A percentile compares a stretch with the other conserved stretches of the same genome.
Conservation (phyloP, 2,113 vertebrate genomes). For the Sinocyclocheilus rhinocerous region DNA sequence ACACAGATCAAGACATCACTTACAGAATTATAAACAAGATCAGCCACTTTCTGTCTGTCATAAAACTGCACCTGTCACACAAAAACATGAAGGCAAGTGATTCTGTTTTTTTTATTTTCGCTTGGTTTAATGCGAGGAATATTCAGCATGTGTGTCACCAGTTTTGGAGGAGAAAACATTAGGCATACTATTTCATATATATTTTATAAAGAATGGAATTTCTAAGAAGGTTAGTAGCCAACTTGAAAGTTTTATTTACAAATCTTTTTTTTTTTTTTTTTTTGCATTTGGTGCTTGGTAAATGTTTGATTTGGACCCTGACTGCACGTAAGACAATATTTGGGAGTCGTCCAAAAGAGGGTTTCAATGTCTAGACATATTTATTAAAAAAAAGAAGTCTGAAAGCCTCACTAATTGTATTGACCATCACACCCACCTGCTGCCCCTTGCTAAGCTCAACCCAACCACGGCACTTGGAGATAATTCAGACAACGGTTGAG, state of each 20-base stretch:
- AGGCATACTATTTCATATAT: too few species aligned
- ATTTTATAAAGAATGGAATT: too few species aligned
- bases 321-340: not conserved
- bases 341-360: not conserved
- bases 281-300: not conserved
- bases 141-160: not conserved
- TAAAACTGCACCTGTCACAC: not conserved
- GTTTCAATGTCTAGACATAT: not conserved
- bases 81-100: not conserved
- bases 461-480: slow-evolving; percentile 28
- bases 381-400: not conserved
- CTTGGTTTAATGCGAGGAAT: not conserved
- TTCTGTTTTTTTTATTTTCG: not conserved
- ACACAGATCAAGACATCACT: not conserved
- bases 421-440: slow-evolving; percentile 41
- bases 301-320: not conserved
- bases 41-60: not conserved
- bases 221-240: too few species aligned
- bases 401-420: slow-evolving; percentile 19
- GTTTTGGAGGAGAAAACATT: not conserved
- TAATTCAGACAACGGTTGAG: slow-evolving; percentile 52
- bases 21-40: not conserved
- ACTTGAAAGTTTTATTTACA: not conserved
- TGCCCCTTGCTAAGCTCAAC: slow-evolving; percentile 44
- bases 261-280: not conserved